Evolutionary conservation across 2,797 vertebrate genomes (phyloP).

Genomic region (Sebastes steindachneri): DNA sequence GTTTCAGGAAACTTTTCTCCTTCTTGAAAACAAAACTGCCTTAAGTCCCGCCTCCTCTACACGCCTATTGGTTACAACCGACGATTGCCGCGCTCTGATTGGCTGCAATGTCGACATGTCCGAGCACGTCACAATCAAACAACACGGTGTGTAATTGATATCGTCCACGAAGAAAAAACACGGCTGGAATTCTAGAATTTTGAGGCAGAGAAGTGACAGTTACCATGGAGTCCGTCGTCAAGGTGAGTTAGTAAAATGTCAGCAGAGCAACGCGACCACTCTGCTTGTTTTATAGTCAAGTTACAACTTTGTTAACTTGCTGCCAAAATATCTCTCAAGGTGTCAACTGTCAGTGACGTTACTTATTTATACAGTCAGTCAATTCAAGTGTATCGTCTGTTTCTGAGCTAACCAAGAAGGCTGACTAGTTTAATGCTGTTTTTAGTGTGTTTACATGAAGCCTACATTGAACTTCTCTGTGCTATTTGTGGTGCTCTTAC

Average conservation of each 20-base stretch:
- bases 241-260: conserved; percentile 70
- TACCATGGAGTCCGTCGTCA: background rate
- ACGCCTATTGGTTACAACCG: conserved; percentile 49
- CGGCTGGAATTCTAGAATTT: conserved; percentile 14
- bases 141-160: conserved; percentile 72
- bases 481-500: background rate
- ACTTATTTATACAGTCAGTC: conserved; percentile 61
- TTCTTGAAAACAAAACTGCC: conserved; percentile 38
- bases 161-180: conserved; percentile 22
- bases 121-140: conserved; percentile 27
- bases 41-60: conserved; percentile 48
- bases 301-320: conserved; percentile 39
- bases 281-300: background rate
- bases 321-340: conserved; percentile 45
- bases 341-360: conserved; percentile 71
- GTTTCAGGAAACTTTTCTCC: conserved; percentile 80
- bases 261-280: background rate
- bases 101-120: conserved; percentile 30
- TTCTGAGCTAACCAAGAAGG: background rate
- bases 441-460: conserved; percentile 3
- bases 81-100: conserved; percentile 37
- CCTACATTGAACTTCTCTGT: background rate
- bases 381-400: background rate
- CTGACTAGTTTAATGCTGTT: background rate
- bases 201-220: background rate